Base-by-base conservation (phyloP, 2,113 vertebrate species). In the Misgurnus mizolepis region DNA sequence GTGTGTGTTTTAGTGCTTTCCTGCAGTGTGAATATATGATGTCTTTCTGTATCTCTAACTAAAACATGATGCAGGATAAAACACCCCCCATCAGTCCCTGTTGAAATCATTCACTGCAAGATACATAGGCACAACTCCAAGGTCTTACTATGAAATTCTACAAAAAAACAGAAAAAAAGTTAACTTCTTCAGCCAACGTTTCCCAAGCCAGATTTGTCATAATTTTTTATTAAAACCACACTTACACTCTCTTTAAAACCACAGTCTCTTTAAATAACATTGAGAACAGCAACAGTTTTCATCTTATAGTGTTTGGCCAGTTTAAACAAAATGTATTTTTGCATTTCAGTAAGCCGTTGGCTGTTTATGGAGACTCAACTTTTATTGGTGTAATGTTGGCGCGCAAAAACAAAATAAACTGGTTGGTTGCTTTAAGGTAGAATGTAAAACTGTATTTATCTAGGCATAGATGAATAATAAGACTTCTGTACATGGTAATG, bases 181-280 rank as follows among this genome's bases (percentile, higher is more conserved):
- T 22, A 22, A 22, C 22, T 22, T 22, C 22, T 27, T 27, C 22
- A 14, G 11, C n/a, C 18, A 68, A 22, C 14, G 45, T 15, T 50
- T 69, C 47, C 8, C 6, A 69, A 69, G 50, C 67, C n/a, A 67
- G 41, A 47, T 47, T 67, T 22, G 41, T 22, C 17, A 12, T 41
- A 11, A 1, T 45, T 67, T 67, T 43, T 7, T 9, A 67, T 67
- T 9, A 67, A 45, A 43, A 43, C 9, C 17, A 45, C 65, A 53
- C 50, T 53, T 14, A 53, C 50, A 53, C 50, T 53, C 14, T 12
- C 4, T 15, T 53, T 15, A 15, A 14, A 15, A 53, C 50, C 50
- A 53, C 14, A 17, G 11, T 5, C 34, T 67, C 18, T 60, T 40
- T 34, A 53, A 45, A 61, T 74, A 84, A 53, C 73, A 82, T 45